phyloP scores from a whole-genome alignment of 2,888 invertebrate species.

The Eilema sororculum region DNA sequence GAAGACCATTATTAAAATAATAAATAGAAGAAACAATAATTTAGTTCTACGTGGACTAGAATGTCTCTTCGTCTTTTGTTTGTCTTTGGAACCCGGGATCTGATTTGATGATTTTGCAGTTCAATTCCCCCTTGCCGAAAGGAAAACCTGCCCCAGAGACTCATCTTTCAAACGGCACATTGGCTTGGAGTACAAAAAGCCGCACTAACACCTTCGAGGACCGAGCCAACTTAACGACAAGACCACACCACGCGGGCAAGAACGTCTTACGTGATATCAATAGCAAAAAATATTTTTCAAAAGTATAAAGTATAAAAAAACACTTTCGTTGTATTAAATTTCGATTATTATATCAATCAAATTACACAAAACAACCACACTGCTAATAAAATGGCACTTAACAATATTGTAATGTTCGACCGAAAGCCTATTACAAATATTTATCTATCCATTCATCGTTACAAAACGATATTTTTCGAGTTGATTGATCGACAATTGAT shows the following conservation, averaged over 20 bases:
- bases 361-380: not conserved
- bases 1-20: not conserved
- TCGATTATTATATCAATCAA: not conserved
- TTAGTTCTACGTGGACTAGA: not conserved
- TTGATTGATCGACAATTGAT: slow-evolving; percentile 39
- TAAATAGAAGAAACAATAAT: not conserved
- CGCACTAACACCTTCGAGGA: too few species aligned
- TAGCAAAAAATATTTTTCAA: too few species aligned
- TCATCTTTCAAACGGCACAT: too few species aligned
- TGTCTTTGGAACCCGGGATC: not conserved
- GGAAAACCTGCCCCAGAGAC: too few species aligned
- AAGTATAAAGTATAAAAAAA: not conserved
- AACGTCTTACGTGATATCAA: too few species aligned
- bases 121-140: too few species aligned
- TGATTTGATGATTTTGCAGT: too few species aligned
- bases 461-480: slow-evolving; percentile 28
- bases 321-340: not conserved
- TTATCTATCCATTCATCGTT: slow-evolving; percentile 37
- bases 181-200: too few species aligned
- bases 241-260: too few species aligned
- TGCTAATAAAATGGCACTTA: not conserved
- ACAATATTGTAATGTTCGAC: slow-evolving; percentile 24
- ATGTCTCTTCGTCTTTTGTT: not conserved
- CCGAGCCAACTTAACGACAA: too few species aligned
- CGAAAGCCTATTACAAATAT: slow-evolving; percentile 29